These are phyloP conservation scores for Sycophaga agraensis DNA, from an alignment of 1,140 invertebrate species.

Conservation along the genomic window DNA sequence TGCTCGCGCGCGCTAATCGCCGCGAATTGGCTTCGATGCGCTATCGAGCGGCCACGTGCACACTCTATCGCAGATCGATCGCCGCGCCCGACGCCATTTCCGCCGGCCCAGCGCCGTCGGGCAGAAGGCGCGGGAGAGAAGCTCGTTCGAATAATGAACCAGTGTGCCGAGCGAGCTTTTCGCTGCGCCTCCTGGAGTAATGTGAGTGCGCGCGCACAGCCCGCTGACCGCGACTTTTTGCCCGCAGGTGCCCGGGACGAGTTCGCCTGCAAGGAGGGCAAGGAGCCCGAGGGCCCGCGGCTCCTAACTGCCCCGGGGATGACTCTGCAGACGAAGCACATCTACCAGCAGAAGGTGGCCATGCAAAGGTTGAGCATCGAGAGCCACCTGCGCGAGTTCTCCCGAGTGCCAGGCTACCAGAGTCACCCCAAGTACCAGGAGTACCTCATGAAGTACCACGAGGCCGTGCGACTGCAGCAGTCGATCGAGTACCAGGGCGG, in stretches of 20 bases:
- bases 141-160: no score
- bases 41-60: no score
- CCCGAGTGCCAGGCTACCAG: constrained; percentile 48
- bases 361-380: constrained; percentile 49
- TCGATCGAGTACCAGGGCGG: constrained; percentile 45
- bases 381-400: constrained; percentile 47
- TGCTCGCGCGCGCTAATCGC: no score
- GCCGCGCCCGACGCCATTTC: no score
- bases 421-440: constrained; percentile 54
- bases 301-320: not conserved
- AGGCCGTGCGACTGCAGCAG: constrained; percentile 48
- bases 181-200: no score
- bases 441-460: constrained; percentile 45
- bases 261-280: not conserved
- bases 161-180: no score
- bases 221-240: no score
- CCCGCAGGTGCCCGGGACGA: not conserved
- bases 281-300: not conserved
- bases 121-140: no score
- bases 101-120: no score
- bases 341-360: constrained; percentile 50
- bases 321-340: constrained; percentile 32
- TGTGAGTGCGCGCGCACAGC: no score
- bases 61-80: no score
- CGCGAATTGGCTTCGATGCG: no score